A percentile compares a stretch with the other conserved stretches of the same genome.
These are phyloP conservation scores for Prionailurus viverrinus DNA, from an alignment of 2,113 vertebrate species.

Conservation along the genomic window DNA sequence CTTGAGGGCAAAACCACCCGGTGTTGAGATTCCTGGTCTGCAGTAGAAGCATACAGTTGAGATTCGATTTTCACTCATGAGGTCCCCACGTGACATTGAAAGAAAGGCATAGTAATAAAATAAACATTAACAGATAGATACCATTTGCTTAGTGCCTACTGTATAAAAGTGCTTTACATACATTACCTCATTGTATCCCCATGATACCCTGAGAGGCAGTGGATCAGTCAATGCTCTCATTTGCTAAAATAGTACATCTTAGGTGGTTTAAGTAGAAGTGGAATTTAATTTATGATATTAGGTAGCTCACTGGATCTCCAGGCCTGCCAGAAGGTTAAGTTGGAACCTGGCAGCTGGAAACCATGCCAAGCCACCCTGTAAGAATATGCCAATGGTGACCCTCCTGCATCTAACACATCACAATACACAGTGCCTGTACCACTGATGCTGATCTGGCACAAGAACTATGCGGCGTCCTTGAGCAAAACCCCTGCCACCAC, in stretches of 20 bases:
- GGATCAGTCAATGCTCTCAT: neutral
- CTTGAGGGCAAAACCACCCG: neutral
- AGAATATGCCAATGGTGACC: too few relatives aligned
- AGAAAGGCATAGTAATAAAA: neutral
- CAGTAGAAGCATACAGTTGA: neutral
- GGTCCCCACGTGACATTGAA: neutral
- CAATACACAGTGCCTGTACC: accelerated
- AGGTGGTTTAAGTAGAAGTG: neutral
- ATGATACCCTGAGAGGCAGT: neutral
- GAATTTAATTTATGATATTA: neutral
- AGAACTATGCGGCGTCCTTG: neutral
- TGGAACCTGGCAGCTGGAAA: neutral
- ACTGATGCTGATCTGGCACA: neutral
- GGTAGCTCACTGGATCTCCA: neutral
- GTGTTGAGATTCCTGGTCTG: neutral
- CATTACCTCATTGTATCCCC: neutral
- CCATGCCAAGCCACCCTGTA: neutral
- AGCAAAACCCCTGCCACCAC: neutral
- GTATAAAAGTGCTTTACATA: neutral
- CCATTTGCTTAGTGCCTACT: neutral
- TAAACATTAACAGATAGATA: neutral
- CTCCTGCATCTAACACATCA: neutral
- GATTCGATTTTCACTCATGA: neutral
- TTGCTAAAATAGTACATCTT: neutral
- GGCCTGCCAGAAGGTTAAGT: neutral